These are phyloP conservation scores for Axis porcinus DNA, from an alignment of 2,113 vertebrate genomes.

Conservation along the genomic window DNA sequence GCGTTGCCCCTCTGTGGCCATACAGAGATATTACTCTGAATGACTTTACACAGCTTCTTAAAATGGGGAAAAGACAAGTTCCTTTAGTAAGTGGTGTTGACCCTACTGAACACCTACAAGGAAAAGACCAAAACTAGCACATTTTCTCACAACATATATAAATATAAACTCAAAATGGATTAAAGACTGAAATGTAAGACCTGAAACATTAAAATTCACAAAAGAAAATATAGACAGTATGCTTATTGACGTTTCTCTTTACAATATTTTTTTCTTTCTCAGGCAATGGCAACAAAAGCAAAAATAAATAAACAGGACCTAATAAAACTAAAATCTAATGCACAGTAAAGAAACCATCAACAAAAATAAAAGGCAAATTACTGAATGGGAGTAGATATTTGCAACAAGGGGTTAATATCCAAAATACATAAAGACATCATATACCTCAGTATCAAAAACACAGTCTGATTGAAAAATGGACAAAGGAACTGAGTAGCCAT, in stretches of 20 bases:
- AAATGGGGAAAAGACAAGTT: not conserved
- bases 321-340: not conserved
- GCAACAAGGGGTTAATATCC: not conserved
- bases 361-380: too few species aligned
- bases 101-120: not conserved
- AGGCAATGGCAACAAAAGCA: not conserved
- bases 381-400: too few species aligned
- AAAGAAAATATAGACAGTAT: not conserved
- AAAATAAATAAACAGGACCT: not conserved
- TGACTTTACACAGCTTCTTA: not conserved
- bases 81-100: not conserved
- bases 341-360: not conserved
- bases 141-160: not conserved
- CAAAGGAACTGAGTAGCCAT: too few species aligned
- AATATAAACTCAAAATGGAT: not conserved
- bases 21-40: not conserved
- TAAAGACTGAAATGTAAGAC: not conserved
- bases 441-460: too few species aligned
- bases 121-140: not conserved
- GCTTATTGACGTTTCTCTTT: not conserved
- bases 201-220: rapidly evolving
- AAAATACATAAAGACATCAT: too few species aligned
- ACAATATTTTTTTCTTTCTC: not conserved
- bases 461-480: too few species aligned
- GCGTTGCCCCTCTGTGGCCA: not conserved